Evolutionary conservation across 92 coral and sea anemone genomes (phyloP).

Genomic region (Anthopleura xanthogrammica): DNA sequence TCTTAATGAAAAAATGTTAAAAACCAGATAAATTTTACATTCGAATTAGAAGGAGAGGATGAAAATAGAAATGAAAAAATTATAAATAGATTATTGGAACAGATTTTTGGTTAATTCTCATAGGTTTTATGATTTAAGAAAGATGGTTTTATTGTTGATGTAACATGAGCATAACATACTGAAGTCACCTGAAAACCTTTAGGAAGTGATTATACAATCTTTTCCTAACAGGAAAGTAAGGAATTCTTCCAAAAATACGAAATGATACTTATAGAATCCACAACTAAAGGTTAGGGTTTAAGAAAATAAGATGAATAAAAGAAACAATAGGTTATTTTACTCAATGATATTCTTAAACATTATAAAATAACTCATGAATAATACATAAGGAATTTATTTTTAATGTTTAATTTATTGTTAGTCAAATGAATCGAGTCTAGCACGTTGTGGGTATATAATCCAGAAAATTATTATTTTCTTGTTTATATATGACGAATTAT

Average conservation of each 20-base stretch:
- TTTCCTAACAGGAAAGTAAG: not conserved
- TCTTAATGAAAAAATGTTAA: not conserved
- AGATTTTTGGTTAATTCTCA: not conserved
- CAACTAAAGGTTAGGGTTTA: not conserved
- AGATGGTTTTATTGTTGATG: not conserved
- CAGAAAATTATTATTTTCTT: not conserved
- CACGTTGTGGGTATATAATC: slow-evolving; percentile 23
- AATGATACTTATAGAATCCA: not conserved
- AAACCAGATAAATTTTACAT: not conserved
- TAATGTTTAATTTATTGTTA: not conserved
- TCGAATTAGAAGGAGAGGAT: not conserved
- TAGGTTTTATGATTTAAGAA: not conserved
- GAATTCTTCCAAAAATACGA: not conserved
- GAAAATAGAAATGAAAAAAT: not conserved
- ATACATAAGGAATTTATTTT: not conserved
- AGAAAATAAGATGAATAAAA: not conserved
- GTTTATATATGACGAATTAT: slow-evolving; percentile 3
- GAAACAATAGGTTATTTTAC: not conserved
- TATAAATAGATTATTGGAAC: not conserved
- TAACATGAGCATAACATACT: not conserved
- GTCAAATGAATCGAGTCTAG: slow-evolving; percentile 18
- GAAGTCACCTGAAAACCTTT: not conserved
- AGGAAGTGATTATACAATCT: not conserved
- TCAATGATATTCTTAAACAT: not conserved
- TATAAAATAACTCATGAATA: not conserved